Conservation (phyloP, 2,797 vertebrate genomes). For the Psittacula echo region DNA sequence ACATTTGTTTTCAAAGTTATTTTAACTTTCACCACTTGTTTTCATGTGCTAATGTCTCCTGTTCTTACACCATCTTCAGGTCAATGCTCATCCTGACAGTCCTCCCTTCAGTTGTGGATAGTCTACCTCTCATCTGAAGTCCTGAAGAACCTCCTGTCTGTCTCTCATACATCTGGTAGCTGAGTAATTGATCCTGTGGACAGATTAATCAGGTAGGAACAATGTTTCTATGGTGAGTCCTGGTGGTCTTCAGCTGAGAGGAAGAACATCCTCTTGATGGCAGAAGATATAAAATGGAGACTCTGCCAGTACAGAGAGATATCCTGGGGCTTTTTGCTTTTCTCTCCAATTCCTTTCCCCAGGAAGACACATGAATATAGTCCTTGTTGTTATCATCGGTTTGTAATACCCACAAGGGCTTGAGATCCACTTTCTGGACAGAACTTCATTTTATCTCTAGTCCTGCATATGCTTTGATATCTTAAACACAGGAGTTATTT, state of each 20-base stretch:
- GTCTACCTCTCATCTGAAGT: background rate
- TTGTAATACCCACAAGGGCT: accelerated
- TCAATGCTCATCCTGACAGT: background rate
- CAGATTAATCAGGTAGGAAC: background rate
- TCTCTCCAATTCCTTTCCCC: background rate
- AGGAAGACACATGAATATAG: background rate
- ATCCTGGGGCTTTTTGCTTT: background rate
- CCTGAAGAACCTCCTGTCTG: background rate
- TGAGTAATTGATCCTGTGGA: background rate
- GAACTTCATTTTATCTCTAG: background rate
- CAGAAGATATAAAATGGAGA: background rate
- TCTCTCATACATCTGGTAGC: background rate
- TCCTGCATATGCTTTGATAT: background rate
- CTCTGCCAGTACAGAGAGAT: background rate
- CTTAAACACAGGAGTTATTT: background rate
- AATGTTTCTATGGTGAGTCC: background rate
- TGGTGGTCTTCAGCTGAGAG: background rate
- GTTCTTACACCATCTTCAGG: background rate
- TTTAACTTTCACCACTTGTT: slow-evolving; percentile 27
- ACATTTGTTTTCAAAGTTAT: slow-evolving; percentile 17
- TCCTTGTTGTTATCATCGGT: background rate
- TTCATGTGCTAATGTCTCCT: background rate
- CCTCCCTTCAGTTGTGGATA: background rate
- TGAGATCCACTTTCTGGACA: background rate
- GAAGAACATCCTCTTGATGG: background rate